Conservation (phyloP, 2,888 invertebrate species). For the Drosophila fungiperda region DNA sequence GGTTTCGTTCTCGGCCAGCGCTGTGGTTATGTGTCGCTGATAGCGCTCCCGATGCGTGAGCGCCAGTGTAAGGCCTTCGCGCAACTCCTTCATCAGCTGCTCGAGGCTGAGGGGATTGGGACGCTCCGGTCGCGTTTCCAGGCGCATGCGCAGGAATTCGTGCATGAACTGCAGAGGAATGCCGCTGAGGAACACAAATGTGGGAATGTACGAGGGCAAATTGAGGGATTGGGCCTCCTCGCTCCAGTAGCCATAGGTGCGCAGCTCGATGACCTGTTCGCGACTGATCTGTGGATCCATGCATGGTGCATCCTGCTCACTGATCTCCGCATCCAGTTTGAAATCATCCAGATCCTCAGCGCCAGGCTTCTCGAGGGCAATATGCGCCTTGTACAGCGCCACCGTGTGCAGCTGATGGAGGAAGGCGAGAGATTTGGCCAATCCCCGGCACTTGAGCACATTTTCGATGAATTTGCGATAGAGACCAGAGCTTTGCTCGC, state of each 20-base stretch:
- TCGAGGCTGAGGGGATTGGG: conserved; percentile 94
- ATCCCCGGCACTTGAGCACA: conserved; percentile 93
- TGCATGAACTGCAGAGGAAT: conserved; percentile 96
- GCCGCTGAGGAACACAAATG: conserved; percentile 93
- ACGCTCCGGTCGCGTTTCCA: conserved; percentile 92
- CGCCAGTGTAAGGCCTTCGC: conserved; percentile 94
- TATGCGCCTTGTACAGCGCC: conserved; percentile 89
- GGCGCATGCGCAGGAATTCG: conserved; percentile 93
- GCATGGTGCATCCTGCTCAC: conserved; percentile 84
- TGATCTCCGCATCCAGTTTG: conserved; percentile 85
- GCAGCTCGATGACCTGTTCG: conserved; percentile 83
- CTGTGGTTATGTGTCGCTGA: conserved; percentile 88
- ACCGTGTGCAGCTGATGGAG: conserved; percentile 90
- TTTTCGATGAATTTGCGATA: conserved; percentile 94
- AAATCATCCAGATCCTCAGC: conserved; percentile 74
- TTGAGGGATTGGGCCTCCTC: conserved; percentile 90
- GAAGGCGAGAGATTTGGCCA: conserved; percentile 92
- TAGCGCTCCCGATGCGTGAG: conserved; percentile 92
- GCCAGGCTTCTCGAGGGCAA: conserved; percentile 88
- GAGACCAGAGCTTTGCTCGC: conserved; percentile 86
- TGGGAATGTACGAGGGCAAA: conserved; percentile 93
- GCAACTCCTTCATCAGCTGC: conserved; percentile 95
- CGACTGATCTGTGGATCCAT: conserved; percentile 84
- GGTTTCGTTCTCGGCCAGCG: conserved; percentile 86
- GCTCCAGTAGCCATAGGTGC: conserved; percentile 91